Conservation (phyloP, 2,797 vertebrate genomes). For the Pseudotriccus pelzelni region DNA sequence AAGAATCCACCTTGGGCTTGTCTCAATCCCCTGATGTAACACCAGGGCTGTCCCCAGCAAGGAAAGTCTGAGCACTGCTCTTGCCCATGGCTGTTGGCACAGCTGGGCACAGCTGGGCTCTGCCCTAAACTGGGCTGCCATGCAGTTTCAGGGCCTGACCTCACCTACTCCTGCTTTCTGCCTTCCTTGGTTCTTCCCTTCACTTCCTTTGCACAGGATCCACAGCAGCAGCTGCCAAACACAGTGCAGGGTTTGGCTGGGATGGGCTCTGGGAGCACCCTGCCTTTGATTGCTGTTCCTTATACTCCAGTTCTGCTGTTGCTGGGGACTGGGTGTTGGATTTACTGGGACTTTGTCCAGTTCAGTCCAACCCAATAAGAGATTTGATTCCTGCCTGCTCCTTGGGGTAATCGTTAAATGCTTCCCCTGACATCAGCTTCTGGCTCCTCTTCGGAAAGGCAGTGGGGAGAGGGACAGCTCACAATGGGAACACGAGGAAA, state of each 20-base stretch:
- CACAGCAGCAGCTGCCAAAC: fast-evolving
- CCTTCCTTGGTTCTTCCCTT: not conserved
- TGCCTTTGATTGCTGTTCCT: not conserved
- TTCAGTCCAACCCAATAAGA: not conserved
- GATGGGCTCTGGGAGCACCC: not conserved
- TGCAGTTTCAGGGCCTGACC: not conserved
- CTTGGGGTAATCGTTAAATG: not conserved
- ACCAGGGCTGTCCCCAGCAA: not conserved
- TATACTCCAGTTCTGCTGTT: not conserved
- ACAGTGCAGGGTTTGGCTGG: not conserved
- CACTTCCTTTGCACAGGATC: not conserved
- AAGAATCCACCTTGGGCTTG: not conserved
- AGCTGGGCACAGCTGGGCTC: not conserved
- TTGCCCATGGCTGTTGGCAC: not conserved
- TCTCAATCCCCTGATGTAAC: not conserved
- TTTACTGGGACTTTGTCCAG: not conserved
- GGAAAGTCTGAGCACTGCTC: not conserved
- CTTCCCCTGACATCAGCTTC: slow-evolving; percentile 19
- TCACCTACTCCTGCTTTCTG: not conserved
- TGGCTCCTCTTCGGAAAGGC: slow-evolving; percentile 6
- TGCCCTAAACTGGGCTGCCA: not conserved
- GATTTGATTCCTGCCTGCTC: not conserved
- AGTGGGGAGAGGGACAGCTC: not conserved
- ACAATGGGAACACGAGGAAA: not conserved
- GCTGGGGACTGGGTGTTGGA: not conserved